Evolutionary conservation across 1,140 invertebrate genomes (phyloP).

Genomic region (Marisa cornuarietis): DNA sequence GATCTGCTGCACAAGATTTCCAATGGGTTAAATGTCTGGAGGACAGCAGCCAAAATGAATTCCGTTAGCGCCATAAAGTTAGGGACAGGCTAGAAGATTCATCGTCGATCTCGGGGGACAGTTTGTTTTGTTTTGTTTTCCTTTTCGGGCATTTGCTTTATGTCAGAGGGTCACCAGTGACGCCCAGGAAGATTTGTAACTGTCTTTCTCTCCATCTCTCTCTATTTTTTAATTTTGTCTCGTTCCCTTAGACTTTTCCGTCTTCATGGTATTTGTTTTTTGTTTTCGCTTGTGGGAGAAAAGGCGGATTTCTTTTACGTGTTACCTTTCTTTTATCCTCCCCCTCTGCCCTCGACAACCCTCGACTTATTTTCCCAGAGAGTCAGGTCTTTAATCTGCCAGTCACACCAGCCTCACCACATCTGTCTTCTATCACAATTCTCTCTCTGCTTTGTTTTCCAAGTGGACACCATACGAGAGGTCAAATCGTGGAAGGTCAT

Average conservation of each 20-base stretch:
- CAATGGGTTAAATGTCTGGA: background rate
- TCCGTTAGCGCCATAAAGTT: background rate
- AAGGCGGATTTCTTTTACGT: too few relatives aligned
- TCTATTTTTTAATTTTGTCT: background rate
- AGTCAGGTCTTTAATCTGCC: too few relatives aligned
- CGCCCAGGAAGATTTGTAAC: background rate
- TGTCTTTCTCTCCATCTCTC: background rate
- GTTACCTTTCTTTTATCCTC: too few relatives aligned
- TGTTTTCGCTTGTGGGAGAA: too few relatives aligned
- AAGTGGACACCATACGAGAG: too few relatives aligned
- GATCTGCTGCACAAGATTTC: background rate
- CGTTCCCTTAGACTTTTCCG: background rate
- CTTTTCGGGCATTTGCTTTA: background rate
- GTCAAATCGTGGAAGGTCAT: too few relatives aligned
- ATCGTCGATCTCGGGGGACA: background rate
- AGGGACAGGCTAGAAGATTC: background rate
- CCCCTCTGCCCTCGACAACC: too few relatives aligned
- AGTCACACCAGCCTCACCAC: too few relatives aligned
- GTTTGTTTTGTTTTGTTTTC: background rate
- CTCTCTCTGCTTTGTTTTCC: too few relatives aligned
- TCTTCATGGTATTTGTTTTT: too few relatives aligned
- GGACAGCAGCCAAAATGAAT: constrained; percentile 2
- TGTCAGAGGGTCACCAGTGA: background rate
- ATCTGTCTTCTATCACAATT: too few relatives aligned
- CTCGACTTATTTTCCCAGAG: too few relatives aligned